Percentiles rank a stretch among this genome's conserved stretches.
phyloP scores from a whole-genome alignment of 1,140 invertebrate genomes.

The Chionoecetes opilio region DNA sequence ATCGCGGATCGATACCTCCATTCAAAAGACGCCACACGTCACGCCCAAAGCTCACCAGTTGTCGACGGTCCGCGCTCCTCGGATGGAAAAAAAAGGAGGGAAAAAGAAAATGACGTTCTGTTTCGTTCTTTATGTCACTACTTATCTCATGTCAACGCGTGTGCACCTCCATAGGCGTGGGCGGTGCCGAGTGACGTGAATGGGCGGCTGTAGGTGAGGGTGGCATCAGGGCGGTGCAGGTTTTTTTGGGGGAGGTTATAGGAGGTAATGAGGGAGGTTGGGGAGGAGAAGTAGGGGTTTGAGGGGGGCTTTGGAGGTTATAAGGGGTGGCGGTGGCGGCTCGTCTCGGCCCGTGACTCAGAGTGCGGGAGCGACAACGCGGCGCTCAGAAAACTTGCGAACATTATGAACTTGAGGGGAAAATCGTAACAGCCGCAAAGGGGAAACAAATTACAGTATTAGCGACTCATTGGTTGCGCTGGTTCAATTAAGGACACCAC shows the following conservation, averaged over 20 bases:
- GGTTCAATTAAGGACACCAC: slow-evolving; percentile 9
- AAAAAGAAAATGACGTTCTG: not conserved
- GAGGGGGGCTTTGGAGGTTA: too few species aligned
- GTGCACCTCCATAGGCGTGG: not conserved
- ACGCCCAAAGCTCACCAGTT: not conserved
- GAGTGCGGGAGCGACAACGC: not conserved
- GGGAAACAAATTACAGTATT: slow-evolving; percentile 52
- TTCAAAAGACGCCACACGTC: slow-evolving; percentile 42
- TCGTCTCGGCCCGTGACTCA: not conserved
- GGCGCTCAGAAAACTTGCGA: slow-evolving; percentile 43
- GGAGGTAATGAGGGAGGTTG: not conserved
- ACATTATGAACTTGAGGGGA: slow-evolving; percentile 55
- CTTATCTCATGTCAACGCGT: not conserved
- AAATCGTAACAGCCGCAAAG: slow-evolving; percentile 8
- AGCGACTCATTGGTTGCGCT: slow-evolving; percentile 41
- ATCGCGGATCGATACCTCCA: slow-evolving; percentile 58
- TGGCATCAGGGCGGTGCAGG: not conserved
- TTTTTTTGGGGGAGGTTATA: too few species aligned
- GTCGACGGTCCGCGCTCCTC: not conserved
- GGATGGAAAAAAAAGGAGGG: not conserved
- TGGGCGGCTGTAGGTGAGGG: not conserved
- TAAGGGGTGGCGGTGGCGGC: not conserved
- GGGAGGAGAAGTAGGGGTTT: not conserved
- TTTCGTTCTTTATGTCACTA: not conserved
- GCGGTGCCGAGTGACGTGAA: too few species aligned